A percentile compares a stretch with the other conserved stretches of the same genome.
These are phyloP conservation scores for Trachurus trachurus DNA, from an alignment of 2,797 vertebrate genomes.

Conservation along the genomic window DNA sequence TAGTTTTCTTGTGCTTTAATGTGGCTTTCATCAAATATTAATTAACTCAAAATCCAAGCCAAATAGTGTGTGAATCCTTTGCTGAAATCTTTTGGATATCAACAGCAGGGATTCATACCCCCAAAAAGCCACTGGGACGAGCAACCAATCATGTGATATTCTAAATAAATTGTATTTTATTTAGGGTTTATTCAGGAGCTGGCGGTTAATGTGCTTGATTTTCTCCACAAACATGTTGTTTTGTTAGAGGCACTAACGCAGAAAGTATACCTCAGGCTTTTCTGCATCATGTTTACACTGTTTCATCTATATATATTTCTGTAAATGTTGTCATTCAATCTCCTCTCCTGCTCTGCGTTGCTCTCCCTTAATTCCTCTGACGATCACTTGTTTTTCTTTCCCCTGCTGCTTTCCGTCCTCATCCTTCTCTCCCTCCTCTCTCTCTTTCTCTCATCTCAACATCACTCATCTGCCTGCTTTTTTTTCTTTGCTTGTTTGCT, in stretches of 20 bases:
- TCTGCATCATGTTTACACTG: conserved; percentile 48
- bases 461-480: conserved; percentile 59
- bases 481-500: conserved; percentile 53
- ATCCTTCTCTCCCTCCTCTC: conserved; percentile 38
- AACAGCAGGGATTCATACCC: conserved; percentile 21
- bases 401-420: conserved; percentile 48
- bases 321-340: conserved; percentile 59
- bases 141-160: conserved; percentile 46
- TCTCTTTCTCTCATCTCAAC: conserved; percentile 48
- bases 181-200: conserved; percentile 60
- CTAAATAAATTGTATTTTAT: conserved; percentile 66
- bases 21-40: neutral
- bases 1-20: neutral
- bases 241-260: conserved; percentile 63
- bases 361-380: conserved; percentile 61
- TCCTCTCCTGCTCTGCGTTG: conserved; percentile 43
- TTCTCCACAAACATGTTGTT: conserved; percentile 59
- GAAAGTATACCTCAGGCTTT: conserved; percentile 54
- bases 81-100: conserved; percentile 13
- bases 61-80: conserved; percentile 11
- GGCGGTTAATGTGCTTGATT: conserved; percentile 53
- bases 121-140: conserved; percentile 27
- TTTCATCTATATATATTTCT: conserved; percentile 42
- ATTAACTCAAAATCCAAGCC: conserved; percentile 16
- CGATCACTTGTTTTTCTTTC: conserved; percentile 66